phyloP scores from a whole-genome alignment of 2,113 vertebrate species.

The Psammodynastes pulverulentus region DNA sequence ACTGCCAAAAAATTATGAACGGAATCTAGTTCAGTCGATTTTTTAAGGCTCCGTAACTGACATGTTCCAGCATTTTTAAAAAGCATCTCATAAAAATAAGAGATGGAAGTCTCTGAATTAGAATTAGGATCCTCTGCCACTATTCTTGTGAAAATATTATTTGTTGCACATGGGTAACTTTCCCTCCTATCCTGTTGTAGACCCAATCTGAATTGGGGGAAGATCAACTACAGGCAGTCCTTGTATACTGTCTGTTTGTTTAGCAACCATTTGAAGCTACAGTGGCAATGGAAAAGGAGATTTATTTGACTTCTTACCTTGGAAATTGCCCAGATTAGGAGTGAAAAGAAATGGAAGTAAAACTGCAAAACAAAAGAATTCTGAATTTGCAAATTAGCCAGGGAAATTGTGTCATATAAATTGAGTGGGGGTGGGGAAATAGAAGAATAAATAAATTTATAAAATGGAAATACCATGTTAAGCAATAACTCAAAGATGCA shows the following conservation, averaged over 20 bases:
- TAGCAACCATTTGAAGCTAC: background rate
- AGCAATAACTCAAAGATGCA: background rate
- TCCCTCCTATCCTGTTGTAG: background rate
- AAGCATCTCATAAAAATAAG: background rate
- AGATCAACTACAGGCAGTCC: background rate
- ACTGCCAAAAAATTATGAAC: background rate
- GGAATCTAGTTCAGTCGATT: background rate
- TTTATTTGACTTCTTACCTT: background rate
- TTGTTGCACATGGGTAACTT: background rate
- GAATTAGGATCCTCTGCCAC: background rate
- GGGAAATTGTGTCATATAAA: background rate
- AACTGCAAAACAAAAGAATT: background rate
- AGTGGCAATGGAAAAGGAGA: background rate
- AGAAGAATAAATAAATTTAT: background rate
- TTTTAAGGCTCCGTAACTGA: background rate
- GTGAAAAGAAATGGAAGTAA: background rate
- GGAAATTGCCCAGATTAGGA: background rate
- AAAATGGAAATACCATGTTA: background rate
- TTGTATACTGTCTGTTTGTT: background rate
- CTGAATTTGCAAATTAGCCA: background rate
- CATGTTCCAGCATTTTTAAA: background rate
- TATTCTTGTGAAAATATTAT: background rate
- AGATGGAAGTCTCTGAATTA: background rate
- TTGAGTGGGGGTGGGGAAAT: background rate
- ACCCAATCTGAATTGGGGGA: background rate